phyloP scores from a whole-genome alignment of 2,888 invertebrate species.

The Tetragonula carbonaria region DNA sequence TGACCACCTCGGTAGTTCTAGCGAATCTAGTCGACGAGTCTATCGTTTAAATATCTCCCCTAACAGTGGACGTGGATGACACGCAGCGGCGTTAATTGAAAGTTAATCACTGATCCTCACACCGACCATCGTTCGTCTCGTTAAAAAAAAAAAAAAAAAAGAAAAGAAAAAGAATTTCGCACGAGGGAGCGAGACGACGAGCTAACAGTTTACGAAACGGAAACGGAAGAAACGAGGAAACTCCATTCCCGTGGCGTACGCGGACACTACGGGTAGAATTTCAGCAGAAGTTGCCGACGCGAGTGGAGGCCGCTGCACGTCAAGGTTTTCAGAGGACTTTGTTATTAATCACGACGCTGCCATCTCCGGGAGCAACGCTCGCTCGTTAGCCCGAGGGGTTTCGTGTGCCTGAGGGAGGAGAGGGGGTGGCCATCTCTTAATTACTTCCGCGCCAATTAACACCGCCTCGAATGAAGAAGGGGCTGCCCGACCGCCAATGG shows the following conservation, averaged over 20 bases:
- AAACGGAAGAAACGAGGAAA: background rate
- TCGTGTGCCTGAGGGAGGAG: conserved; percentile 53
- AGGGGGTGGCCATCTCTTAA: conserved; percentile 79
- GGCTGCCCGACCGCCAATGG: conserved; percentile 73
- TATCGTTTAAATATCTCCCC: no score
- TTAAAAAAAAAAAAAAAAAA: conserved; percentile 39
- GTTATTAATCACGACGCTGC: conserved; percentile 82
- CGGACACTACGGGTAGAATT: conserved; percentile 63
- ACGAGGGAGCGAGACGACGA: conserved; percentile 7
- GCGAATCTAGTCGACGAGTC: no score
- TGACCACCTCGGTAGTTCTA: no score
- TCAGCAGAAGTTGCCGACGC: conserved; percentile 76
- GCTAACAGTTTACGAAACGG: background rate
- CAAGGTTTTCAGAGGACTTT: conserved; percentile 79
- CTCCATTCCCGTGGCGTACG: conserved; percentile 33
- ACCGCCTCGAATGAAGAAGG: conserved; percentile 76
- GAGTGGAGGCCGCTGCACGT: conserved; percentile 69
- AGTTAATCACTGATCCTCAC: conserved; percentile 64
- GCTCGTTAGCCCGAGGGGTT: conserved; percentile 77
- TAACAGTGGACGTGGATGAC: conserved; percentile 6
- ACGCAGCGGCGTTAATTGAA: conserved; percentile 65
- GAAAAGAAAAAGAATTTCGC: conserved; percentile 35
- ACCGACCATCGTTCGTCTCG: conserved; percentile 57
- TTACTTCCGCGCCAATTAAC: conserved; percentile 83
- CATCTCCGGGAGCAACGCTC: conserved; percentile 79